These are phyloP conservation scores for Ictalurus punctatus DNA, from an alignment of 2,113 vertebrate species.

Conservation along the genomic window DNA sequence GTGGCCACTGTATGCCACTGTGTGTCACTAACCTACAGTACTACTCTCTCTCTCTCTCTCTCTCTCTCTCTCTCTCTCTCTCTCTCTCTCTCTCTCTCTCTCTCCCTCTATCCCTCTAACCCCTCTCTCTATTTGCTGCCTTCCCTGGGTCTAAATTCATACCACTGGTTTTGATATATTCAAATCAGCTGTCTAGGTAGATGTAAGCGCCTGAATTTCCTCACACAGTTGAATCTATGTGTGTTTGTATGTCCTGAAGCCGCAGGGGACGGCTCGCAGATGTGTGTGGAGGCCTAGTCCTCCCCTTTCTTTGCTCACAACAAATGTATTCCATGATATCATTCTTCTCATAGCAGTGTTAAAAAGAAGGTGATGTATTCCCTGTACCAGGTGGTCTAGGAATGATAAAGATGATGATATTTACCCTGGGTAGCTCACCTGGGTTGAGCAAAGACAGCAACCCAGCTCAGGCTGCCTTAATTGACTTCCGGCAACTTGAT, in stretches of 20 bases:
- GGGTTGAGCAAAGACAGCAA: constrained; percentile 39
- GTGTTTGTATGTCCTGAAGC: constrained; percentile 42
- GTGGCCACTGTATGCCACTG: background rate
- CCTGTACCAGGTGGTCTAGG: constrained; percentile 33
- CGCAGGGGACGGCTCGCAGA: constrained; percentile 52
- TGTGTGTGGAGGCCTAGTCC: constrained; percentile 31
- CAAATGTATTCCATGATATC: constrained; percentile 32
- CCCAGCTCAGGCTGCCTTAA: constrained; percentile 38
- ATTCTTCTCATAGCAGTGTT: background rate
- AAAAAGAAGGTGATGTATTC: constrained; percentile 30
- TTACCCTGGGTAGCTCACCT: background rate
- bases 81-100: background rate
- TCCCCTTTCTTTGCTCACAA: constrained; percentile 4
- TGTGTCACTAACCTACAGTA: constrained; percentile 9
- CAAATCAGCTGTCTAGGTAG: constrained; percentile 46
- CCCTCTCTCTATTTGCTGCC: background rate
- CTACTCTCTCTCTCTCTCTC: background rate
- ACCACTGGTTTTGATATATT: constrained; percentile 26
- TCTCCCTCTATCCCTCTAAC: background rate
- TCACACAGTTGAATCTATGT: constrained; percentile 16
- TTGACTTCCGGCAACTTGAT: constrained; percentile 59
- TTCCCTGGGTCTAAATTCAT: background rate
- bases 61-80: background rate
- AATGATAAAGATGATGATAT: constrained; percentile 24
- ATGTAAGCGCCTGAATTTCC: constrained; percentile 46